Conservation (phyloP, 2,113 vertebrate genomes). For the Saccopteryx leptura region DNA sequence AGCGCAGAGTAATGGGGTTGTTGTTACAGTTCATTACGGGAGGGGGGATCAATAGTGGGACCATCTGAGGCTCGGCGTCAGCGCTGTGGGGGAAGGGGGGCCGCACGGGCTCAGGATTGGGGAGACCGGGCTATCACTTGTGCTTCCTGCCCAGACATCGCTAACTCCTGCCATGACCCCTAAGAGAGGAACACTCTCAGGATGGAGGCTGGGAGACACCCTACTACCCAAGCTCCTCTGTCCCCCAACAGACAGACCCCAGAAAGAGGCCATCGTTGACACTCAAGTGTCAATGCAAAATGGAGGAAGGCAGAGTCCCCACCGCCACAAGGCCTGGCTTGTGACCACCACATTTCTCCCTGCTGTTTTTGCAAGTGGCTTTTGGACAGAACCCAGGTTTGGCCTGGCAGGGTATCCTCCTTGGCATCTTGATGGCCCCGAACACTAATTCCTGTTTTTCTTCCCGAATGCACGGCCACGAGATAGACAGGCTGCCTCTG, state of each 20-base stretch:
- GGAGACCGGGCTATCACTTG: slow-evolving; percentile 58
- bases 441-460: slow-evolving; percentile 53
- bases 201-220: slow-evolving; percentile 36
- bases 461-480: not conserved
- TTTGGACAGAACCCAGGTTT: slow-evolving; percentile 43
- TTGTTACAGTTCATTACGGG: slow-evolving; percentile 98
- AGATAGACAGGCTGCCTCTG: slow-evolving; percentile 54
- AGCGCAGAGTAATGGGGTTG: slow-evolving; percentile 96
- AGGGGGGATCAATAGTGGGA: slow-evolving; percentile 93
- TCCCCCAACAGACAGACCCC: not conserved
- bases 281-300: not conserved
- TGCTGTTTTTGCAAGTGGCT: not conserved
- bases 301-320: not conserved
- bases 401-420: slow-evolving; percentile 56
- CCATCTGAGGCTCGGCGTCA: slow-evolving; percentile 88
- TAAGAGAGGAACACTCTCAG: slow-evolving; percentile 76
- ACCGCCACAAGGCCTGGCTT: not conserved
- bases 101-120: not conserved
- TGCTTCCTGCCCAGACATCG: slow-evolving; percentile 75
- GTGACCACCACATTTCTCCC: not conserved
- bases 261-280: not conserved
- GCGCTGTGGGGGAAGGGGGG: slow-evolving; percentile 84
- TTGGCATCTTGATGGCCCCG: slow-evolving; percentile 37
- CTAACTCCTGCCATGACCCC: slow-evolving; percentile 68
- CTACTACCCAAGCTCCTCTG: rapidly evolving